These are phyloP conservation scores for Sapayoa aenigma DNA, from an alignment of 2,113 vertebrate species.

Conservation along the genomic window DNA sequence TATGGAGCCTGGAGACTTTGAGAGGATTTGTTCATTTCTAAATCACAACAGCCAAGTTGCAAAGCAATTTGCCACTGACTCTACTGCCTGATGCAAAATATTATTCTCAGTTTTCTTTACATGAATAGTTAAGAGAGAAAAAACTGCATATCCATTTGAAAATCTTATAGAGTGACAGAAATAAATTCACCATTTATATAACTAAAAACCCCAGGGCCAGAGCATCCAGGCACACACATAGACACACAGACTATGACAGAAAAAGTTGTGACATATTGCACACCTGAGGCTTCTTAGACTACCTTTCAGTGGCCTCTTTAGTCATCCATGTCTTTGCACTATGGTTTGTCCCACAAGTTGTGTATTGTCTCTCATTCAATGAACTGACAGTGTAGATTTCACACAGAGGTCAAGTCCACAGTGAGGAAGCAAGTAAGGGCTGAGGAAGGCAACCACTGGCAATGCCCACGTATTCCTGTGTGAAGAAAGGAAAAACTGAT, in stretches of 20 bases:
- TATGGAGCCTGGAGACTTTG: background rate
- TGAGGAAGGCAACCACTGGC: background rate
- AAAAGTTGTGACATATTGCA: background rate
- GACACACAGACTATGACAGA: background rate
- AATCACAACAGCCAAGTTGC: background rate
- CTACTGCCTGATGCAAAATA: background rate
- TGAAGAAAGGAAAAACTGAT: background rate
- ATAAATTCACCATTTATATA: background rate
- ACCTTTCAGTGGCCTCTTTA: background rate
- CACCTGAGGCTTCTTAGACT: background rate
- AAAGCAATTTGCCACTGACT: background rate
- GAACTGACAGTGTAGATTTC: background rate
- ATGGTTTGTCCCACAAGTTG: background rate
- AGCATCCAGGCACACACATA: background rate
- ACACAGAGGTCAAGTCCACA: too few species aligned
- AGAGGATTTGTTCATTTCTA: background rate
- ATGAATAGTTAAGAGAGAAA: background rate
- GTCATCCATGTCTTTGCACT: background rate
- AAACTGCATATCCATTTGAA: background rate
- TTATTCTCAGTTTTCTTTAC: background rate
- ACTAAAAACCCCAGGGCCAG: background rate
- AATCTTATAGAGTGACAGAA: background rate
- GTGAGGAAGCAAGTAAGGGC: background rate
- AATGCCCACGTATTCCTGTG: background rate
- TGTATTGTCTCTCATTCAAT: background rate